These are phyloP conservation scores for Dicranocentrus wangi DNA, from an alignment of 2,888 invertebrate genomes.

Conservation along the genomic window DNA sequence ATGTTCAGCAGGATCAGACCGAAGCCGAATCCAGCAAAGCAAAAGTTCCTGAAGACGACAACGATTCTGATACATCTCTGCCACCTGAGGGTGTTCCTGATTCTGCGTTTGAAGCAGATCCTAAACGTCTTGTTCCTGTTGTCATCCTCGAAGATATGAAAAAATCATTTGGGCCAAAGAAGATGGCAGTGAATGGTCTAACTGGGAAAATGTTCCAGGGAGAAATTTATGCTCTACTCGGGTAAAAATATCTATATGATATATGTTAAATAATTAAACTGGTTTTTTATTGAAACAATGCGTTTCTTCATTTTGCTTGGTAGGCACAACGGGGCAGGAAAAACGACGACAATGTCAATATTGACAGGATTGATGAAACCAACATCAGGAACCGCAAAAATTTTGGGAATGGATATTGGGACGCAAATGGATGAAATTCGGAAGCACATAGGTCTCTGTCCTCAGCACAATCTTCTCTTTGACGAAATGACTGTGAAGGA, in stretches of 20 bases:
- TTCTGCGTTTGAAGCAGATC: background rate
- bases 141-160: background rate
- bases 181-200: background rate
- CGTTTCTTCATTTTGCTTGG: too few species aligned
- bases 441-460: constrained; percentile 88
- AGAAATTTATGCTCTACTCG: background rate
- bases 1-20: too few species aligned
- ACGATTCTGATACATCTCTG: too few species aligned
- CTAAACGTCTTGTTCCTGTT: background rate
- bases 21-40: too few species aligned
- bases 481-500: background rate
- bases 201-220: background rate
- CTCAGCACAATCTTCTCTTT: constrained; percentile 84
- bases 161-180: background rate
- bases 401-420: background rate
- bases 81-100: too few species aligned
- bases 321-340: background rate
- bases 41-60: too few species aligned
- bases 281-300: too few species aligned
- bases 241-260: background rate
- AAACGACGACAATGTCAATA: background rate
- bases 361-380: background rate
- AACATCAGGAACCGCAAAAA: background rate
- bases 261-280: too few species aligned
- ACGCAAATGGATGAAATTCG: constrained; percentile 81